Conservation (phyloP, 2,888 invertebrate genomes). For the Luperina testacea region DNA sequence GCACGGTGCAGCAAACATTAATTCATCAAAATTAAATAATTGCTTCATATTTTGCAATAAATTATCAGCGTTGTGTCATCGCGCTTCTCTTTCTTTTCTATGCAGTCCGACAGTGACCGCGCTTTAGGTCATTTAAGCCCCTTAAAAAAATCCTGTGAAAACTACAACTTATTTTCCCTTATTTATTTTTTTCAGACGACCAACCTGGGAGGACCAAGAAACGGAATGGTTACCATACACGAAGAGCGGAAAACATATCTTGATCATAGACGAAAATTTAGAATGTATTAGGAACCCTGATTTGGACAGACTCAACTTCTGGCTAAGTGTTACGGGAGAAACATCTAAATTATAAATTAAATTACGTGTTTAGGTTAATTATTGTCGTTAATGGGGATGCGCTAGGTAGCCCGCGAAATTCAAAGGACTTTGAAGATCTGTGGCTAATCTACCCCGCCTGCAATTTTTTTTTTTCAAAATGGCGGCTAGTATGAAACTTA, state of each 20-base stretch:
- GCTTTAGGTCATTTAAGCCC: too few relatives aligned
- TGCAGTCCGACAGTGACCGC: too few relatives aligned
- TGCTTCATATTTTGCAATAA: too few relatives aligned
- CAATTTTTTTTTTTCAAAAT: too few relatives aligned
- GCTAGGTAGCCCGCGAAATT: background rate
- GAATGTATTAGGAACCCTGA: constrained; percentile 65
- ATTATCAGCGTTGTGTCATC: too few relatives aligned
- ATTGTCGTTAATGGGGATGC: background rate
- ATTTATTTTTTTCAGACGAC: constrained; percentile 75
- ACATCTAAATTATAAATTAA: constrained; percentile 74
- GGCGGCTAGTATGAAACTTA: too few relatives aligned
- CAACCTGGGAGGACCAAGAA: constrained; percentile 74
- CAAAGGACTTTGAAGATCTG: too few relatives aligned
- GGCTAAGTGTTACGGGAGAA: constrained; percentile 69
- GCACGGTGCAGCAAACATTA: too few relatives aligned
- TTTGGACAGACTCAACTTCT: constrained; percentile 67
- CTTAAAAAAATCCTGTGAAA: background rate
- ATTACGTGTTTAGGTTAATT: background rate
- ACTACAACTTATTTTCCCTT: background rate
- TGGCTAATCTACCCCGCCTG: too few relatives aligned
- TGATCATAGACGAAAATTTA: constrained; percentile 73
- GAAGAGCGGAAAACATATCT: constrained; percentile 64
- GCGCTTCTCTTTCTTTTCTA: too few relatives aligned
- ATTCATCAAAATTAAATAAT: too few relatives aligned
- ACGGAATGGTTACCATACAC: constrained; percentile 81